These are phyloP conservation scores for Drosophila austrosaltans DNA, from an alignment of 2,888 invertebrate genomes.

Conservation along the genomic window DNA sequence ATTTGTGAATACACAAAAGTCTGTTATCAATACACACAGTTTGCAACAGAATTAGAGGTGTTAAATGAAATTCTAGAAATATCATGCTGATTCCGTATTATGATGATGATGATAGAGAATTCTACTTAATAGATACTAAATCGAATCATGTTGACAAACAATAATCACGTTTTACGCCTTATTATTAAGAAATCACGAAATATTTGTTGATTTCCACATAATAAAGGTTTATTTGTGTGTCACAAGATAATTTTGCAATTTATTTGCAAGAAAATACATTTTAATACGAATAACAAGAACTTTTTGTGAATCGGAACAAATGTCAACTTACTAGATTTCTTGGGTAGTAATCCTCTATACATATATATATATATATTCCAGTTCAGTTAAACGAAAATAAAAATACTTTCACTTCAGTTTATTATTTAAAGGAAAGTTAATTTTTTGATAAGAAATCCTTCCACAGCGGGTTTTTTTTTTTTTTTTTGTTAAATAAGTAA, in stretches of 20 bases:
- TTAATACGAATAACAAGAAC: too few relatives aligned
- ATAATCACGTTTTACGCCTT: background rate
- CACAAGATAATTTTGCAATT: background rate
- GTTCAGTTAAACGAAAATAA: too few relatives aligned
- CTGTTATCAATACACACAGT: background rate
- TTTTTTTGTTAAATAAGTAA: too few relatives aligned
- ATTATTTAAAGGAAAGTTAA: too few relatives aligned
- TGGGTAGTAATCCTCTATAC: too few relatives aligned
- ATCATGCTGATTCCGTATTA: background rate
- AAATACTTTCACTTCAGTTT: too few relatives aligned
- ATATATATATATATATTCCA: too few relatives aligned
- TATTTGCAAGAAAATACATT: background rate
- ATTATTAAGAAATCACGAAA: conserved; percentile 11
- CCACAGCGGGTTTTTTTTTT: too few relatives aligned
- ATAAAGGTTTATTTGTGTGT: background rate
- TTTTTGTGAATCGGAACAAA: too few relatives aligned
- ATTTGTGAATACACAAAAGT: too few relatives aligned
- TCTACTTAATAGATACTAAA: background rate
- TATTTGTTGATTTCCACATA: background rate
- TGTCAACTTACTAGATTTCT: too few relatives aligned
- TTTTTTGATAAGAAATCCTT: too few relatives aligned
- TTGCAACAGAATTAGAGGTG: conserved; percentile 1
- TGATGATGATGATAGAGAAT: background rate
- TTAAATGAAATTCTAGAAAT: conserved; percentile 8
- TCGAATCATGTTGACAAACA: background rate